These are phyloP conservation scores for Dipodomys ordii DNA, from an alignment of 2,113 vertebrate species.

Conservation along the genomic window DNA sequence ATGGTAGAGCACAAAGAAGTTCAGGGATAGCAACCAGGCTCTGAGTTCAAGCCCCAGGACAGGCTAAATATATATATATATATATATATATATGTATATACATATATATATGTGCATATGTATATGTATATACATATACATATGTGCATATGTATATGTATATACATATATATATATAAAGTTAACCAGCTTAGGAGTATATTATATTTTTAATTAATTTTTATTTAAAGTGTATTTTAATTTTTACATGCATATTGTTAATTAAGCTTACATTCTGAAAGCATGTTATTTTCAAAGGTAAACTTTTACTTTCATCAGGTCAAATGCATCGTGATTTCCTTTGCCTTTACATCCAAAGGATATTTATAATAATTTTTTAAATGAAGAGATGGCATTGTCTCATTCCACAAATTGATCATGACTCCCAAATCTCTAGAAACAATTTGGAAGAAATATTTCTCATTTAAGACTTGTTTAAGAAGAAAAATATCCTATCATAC, in stretches of 20 bases:
- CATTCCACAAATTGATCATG: background rate
- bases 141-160: too few species aligned
- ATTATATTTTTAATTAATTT: background rate
- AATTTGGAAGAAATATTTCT: conserved; percentile 63
- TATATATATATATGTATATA: too few species aligned
- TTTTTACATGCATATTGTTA: background rate
- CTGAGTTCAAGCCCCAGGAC: too few species aligned
- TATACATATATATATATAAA: too few species aligned
- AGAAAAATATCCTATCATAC: conserved; percentile 62
- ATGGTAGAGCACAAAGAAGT: too few species aligned
- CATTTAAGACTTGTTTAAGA: conserved; percentile 13
- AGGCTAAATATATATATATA: too few species aligned
- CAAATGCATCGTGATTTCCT: conserved; percentile 28
- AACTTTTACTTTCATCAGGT: background rate
- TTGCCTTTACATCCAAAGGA: background rate
- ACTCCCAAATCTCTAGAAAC: background rate
- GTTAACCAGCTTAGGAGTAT: too few species aligned
- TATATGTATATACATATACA: too few species aligned
- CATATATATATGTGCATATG: too few species aligned
- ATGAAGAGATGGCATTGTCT: background rate
- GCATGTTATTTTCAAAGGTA: background rate
- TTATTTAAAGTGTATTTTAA: background rate
- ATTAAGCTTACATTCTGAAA: background rate
- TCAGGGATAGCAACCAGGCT: too few species aligned
- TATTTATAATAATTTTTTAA: background rate